Conservation (phyloP, 2,113 vertebrate genomes). For the Clarias gariepinus region DNA sequence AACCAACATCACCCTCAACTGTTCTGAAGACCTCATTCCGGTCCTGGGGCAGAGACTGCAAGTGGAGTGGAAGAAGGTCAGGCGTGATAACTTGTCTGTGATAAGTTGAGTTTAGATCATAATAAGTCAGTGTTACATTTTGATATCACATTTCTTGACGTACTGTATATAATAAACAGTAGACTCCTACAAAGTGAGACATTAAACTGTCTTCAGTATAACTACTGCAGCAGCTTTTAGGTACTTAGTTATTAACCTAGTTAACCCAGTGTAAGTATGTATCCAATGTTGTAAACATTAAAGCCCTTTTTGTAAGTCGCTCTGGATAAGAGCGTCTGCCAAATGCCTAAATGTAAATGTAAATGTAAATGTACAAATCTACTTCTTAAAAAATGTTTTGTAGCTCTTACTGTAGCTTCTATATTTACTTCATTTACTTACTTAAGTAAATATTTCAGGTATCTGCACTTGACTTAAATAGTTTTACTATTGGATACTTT, state of each 20-base stretch:
- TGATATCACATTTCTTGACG: background rate
- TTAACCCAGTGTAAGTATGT: too few relatives aligned
- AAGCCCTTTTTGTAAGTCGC: too few relatives aligned
- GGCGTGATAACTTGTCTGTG: background rate
- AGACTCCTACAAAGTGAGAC: background rate
- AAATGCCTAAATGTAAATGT: too few relatives aligned
- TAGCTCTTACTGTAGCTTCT: background rate
- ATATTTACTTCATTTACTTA: too few relatives aligned
- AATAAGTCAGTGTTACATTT: background rate
- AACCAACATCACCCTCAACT: conserved; percentile 1
- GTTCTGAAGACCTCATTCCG: background rate
- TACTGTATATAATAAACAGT: background rate
- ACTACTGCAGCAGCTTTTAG: too few relatives aligned
- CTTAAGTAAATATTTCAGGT: too few relatives aligned
- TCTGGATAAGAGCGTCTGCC: too few relatives aligned
- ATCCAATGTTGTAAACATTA: too few relatives aligned
- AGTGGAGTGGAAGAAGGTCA: conserved; percentile 36
- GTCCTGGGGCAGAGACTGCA: conserved; percentile 17
- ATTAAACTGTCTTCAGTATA: background rate
- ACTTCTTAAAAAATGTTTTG: background rate
- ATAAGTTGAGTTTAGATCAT: background rate
- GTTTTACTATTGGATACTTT: too few relatives aligned
- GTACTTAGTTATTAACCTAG: too few relatives aligned
- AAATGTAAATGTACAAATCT: background rate
- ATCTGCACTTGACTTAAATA: too few relatives aligned